A percentile compares a stretch with the other conserved stretches of the same genome.
Conservation (phyloP, 1,140 invertebrate genomes). For the Drosophila eugracilis region DNA sequence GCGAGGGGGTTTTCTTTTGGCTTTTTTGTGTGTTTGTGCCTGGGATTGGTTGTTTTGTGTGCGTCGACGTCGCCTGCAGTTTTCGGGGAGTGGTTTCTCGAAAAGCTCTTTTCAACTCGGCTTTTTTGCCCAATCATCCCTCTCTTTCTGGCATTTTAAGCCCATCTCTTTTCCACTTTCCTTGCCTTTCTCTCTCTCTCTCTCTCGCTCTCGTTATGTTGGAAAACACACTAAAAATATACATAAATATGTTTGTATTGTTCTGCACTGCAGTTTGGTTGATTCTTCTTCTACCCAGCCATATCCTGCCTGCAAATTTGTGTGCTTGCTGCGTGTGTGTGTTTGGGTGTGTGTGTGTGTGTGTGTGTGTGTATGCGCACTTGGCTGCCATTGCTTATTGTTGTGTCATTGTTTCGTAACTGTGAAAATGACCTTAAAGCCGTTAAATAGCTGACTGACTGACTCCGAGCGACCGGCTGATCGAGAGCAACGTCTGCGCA, state of each 20-base stretch:
- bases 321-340: neutral
- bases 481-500: constrained; percentile 55
- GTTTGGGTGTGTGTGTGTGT: neutral
- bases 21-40: constrained; percentile 70
- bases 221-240: constrained; percentile 60
- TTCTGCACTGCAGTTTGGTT: constrained; percentile 31
- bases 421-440: constrained; percentile 81
- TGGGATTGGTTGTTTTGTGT: constrained; percentile 84
- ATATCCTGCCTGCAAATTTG: constrained; percentile 14
- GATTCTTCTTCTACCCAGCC: constrained; percentile 16
- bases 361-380: constrained; percentile 29
- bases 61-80: constrained; percentile 79
- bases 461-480: constrained; percentile 52
- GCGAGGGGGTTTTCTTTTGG: constrained; percentile 54
- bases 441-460: constrained; percentile 75
- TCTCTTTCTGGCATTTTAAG: constrained; percentile 22
- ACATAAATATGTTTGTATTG: constrained; percentile 52
- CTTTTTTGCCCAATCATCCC: constrained; percentile 24
- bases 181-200: constrained; percentile 5
- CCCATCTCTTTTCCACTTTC: constrained; percentile 8
- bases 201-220: constrained; percentile 24
- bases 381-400: constrained; percentile 74
- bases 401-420: constrained; percentile 78
- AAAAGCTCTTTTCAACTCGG: constrained; percentile 74
- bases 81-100: constrained; percentile 81